These are phyloP conservation scores for Oreonectes daqikongensis DNA, from an alignment of 2,797 vertebrate genomes.

Conservation along the genomic window DNA sequence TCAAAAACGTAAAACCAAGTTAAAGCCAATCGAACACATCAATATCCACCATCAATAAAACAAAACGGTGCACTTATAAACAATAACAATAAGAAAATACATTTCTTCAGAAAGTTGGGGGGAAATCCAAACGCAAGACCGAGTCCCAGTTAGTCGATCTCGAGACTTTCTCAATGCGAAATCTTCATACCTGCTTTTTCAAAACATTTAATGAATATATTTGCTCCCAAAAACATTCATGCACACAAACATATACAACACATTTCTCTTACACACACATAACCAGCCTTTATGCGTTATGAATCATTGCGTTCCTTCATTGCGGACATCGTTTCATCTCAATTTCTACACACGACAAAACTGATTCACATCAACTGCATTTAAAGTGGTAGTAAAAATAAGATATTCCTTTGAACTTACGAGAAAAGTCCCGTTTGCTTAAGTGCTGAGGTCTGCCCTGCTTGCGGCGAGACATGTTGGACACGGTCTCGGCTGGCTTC, in stretches of 20 bases:
- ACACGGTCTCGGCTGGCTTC: slow-evolving; percentile 87
- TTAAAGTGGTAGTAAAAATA: slow-evolving; percentile 31
- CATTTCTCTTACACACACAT: not conserved
- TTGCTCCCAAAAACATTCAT: not conserved
- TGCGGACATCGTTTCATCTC: not conserved
- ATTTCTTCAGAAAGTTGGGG: not conserved
- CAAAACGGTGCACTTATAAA: too few species aligned
- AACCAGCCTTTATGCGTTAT: not conserved
- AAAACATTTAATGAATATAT: not conserved
- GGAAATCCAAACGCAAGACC: not conserved
- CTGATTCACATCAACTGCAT: not conserved
- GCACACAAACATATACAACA: not conserved
- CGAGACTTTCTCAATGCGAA: not conserved
- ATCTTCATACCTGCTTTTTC: not conserved
- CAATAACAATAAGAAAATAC: too few species aligned
- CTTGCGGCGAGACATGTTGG: slow-evolving; percentile 99
- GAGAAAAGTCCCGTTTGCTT: slow-evolving; percentile 99
- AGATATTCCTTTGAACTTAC: slow-evolving; percentile 85
- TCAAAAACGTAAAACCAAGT: too few species aligned
- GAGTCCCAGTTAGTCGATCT: too few species aligned
- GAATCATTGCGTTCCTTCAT: too few species aligned
- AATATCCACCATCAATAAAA: too few species aligned
- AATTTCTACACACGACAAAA: not conserved
- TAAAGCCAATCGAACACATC: too few species aligned
- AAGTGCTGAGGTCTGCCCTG: slow-evolving; percentile 99